Conservation (phyloP, 2,113 vertebrate species). For the Colossoma macropomum region DNA sequence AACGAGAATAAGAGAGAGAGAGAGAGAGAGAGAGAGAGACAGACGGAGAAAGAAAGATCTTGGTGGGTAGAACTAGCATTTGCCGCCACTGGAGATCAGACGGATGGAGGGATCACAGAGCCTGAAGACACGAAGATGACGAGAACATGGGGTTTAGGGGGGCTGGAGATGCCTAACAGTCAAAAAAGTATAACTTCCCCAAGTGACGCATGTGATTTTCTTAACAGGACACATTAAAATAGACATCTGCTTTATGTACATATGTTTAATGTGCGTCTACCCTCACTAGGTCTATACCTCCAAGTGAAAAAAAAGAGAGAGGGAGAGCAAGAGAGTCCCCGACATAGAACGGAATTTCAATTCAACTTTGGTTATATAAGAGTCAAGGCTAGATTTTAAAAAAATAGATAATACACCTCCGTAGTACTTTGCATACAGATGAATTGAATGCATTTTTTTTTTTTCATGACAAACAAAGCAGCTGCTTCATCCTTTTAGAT, state of each 20-base stretch:
- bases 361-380: slow-evolving; percentile 84
- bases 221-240: slow-evolving; percentile 76
- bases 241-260: slow-evolving; percentile 78
- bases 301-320: slow-evolving; percentile 55
- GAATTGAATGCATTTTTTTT: slow-evolving; percentile 71
- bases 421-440: slow-evolving; percentile 82
- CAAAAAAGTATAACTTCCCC: slow-evolving; percentile 74
- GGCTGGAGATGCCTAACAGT: slow-evolving; percentile 77
- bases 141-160: slow-evolving; percentile 47
- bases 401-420: slow-evolving; percentile 82
- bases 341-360: slow-evolving; percentile 65
- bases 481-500: slow-evolving; percentile 71
- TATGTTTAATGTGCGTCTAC: slow-evolving; percentile 74
- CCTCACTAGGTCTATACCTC: slow-evolving; percentile 71
- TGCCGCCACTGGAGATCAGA: slow-evolving; percentile 26
- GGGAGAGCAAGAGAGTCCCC: background rate
- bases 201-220: slow-evolving; percentile 62
- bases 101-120: slow-evolving; percentile 14
- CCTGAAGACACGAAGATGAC: slow-evolving; percentile 36
- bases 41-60: slow-evolving; percentile 26
- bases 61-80: slow-evolving; percentile 15
- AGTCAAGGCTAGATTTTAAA: slow-evolving; percentile 84
- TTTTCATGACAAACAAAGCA: slow-evolving; percentile 76
- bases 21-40: slow-evolving; percentile 35
- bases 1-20: slow-evolving; percentile 10